Conservation (phyloP, 2,888 invertebrate genomes). For the Epistrophe grossulariae region DNA sequence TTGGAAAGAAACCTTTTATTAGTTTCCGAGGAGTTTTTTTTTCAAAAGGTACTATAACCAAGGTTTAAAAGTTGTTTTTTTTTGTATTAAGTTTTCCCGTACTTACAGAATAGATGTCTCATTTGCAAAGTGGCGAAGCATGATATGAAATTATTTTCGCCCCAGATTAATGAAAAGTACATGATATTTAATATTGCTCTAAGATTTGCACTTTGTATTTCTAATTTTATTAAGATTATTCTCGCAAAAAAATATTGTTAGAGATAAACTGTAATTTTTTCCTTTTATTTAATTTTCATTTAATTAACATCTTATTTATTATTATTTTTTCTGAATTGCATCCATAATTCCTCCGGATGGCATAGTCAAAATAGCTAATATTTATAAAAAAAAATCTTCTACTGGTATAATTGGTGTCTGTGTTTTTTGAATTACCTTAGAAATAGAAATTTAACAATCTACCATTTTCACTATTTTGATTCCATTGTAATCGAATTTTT, state of each 20-base stretch:
- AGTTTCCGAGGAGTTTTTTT: conserved; percentile 1
- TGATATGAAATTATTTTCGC: conserved; percentile 12
- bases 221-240: conserved; percentile 57
- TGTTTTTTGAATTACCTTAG: conserved; percentile 29
- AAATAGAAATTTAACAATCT: conserved; percentile 10
- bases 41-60: conserved; percentile 17
- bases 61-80: not conserved
- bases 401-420: conserved; percentile 26
- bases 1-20: not conserved
- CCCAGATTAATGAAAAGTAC: conserved; percentile 12
- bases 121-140: conserved; percentile 50
- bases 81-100: not conserved
- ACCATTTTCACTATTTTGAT: conserved; percentile 19
- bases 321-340: conserved; percentile 3
- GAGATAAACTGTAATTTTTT: conserved; percentile 18
- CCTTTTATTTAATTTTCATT: conserved; percentile 22
- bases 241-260: conserved; percentile 31
- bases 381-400: conserved; percentile 10
- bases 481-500: too few species aligned
- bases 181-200: conserved; percentile 34
- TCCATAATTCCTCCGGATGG: not conserved
- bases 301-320: conserved; percentile 31
- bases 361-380: conserved; percentile 38
- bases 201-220: conserved; percentile 57
- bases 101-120: conserved; percentile 58